These are phyloP conservation scores for Accipiter cooperii DNA, from an alignment of 2,113 vertebrate genomes.

Conservation along the genomic window DNA sequence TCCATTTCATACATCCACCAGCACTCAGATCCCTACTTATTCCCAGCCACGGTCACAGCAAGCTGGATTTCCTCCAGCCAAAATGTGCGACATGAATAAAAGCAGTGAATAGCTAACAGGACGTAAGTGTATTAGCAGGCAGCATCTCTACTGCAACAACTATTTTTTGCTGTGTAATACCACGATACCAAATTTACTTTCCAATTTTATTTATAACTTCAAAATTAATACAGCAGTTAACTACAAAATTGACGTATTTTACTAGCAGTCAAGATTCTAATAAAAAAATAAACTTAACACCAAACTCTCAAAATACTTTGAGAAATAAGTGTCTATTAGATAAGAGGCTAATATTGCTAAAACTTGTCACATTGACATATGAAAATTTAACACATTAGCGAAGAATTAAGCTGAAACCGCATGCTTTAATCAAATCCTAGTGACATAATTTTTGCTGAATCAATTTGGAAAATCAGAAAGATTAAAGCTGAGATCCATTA, in stretches of 20 bases:
- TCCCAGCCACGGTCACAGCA: neutral
- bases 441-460: conserved; percentile 11
- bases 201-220: neutral
- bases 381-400: neutral
- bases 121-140: neutral
- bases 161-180: neutral
- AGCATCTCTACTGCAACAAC: neutral
- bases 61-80: neutral
- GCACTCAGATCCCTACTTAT: neutral
- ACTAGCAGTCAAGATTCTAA: neutral
- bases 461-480: conserved; percentile 7
- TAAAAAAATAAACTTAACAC: neutral
- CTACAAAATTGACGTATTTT: neutral
- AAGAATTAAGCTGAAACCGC: neutral
- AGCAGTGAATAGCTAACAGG: neutral
- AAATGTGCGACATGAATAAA: neutral
- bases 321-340: neutral
- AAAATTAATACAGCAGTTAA: neutral
- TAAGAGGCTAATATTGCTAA: neutral
- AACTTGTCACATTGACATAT: neutral
- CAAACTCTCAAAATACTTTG: neutral
- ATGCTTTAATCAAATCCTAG: conserved; percentile 5
- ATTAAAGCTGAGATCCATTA: conserved; percentile 41
- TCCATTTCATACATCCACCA: neutral
- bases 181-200: neutral